Base-by-base conservation (phyloP, 2,888 invertebrate genomes). In the Cactoblastis cactorum region DNA sequence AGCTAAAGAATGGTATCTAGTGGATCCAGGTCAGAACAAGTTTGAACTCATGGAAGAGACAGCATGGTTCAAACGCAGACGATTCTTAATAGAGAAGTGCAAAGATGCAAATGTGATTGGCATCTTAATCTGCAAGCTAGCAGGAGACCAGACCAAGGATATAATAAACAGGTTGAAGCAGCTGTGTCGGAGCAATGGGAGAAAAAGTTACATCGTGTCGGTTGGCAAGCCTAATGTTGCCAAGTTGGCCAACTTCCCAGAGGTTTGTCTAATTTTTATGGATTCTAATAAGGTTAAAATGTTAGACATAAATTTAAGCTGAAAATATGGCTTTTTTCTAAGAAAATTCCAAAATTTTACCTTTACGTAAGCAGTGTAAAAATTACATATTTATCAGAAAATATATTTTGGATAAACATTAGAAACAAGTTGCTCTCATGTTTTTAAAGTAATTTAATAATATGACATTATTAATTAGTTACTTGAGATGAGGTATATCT, bases 171-270 rank as follows among this genome's bases (percentile, higher is more conserved):
- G 94, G 51, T 81, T 97, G 61, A 94, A 95, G 74, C 78, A 90
- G 48, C 83, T 97, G 48, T 93, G 97, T 34, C 93, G 92, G 65
- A 79, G 90, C 1, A 93, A 94, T 51, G 94, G 94, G 0, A 98
- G 97, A 72, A 97, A 96, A 74, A 94, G 94, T 57, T 98, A 98
- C 71, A 94, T 97, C 41, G 93, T 99, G 50, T 96, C 96, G 18
- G 96, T 99, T 49, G 99, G 98, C 3, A 97, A 98, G 77, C 95
- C 98, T 2, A 98, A 97, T 87, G 95, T 96, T 9, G 95, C 97
- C 0, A 99, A 99, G 80, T 85, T 99, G 54, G 97, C 98, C 0
- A 99, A 99, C 84, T 98, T 98, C 78, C 93, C 95, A 50, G 96
- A 97, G 90, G 94, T 94, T 79, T 71, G 69, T 56, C 52, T 5